Evolutionary conservation across 2,888 invertebrate species (phyloP), one percentile per base, ranked within the genome.

Genomic region (Cephonodes hylas): DNA sequence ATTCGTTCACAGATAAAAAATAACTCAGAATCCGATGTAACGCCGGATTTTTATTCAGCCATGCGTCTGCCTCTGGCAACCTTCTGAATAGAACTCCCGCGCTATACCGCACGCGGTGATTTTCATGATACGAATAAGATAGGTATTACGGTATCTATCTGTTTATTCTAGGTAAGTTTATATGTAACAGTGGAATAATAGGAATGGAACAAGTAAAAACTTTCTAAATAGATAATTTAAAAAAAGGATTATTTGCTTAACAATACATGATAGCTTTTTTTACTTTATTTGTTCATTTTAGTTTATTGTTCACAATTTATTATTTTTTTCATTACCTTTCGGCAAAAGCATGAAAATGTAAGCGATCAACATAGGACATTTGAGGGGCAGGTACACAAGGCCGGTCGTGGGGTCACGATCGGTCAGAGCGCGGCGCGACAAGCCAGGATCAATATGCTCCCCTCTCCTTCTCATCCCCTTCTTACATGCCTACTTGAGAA

Each of bases 351-450:
- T 60, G 44, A 59, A 64, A 65, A 34, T 62, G 62, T 63, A 61
- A 61, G 59, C 42, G 18, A 34, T 60, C 63, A 64, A 64, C 64
- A 66, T 64, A 64, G 61, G 63, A 64, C 59, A 64, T 57, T 64
- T 58, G 38, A 68, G 67, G 66, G 62, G 70, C 75, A 81, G 78
- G 75, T 78, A 72, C 63, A 76, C 80, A 83, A 83, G 82, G 82
- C 80, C 81, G 81, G 75, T 73, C 71, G 78, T 69, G 80, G 86
- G 91, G 88, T 93, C 88, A 92, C 73, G 84, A 79, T 83, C 86
- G 91, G 92, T 92, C 92, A 92, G 70, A 79, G 80, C 75, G 77
- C 84, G 91, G 75, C 91, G 90, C 88, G 90, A 88, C 89, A 81
- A 77, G 77, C 69, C 71, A 73, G 74, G 88, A 91, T 91, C 90